Evolutionary conservation across 2,113 vertebrate species (phyloP).

Genomic region (Cyphomyrus plagiostoma): DNA sequence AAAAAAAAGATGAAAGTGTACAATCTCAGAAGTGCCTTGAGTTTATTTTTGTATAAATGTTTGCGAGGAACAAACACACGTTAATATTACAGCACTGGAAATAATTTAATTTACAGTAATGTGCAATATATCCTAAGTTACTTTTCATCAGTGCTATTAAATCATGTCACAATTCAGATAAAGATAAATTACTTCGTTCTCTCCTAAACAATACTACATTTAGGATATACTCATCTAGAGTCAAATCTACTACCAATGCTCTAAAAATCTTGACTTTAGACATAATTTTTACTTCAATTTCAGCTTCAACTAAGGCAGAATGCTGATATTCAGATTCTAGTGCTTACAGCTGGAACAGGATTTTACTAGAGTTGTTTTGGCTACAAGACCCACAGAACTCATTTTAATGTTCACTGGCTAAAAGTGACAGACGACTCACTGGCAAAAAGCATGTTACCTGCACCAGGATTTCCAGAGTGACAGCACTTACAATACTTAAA

Average conservation of each 20-base stretch:
- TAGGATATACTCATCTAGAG: background rate
- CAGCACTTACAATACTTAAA: background rate
- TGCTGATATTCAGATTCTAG: background rate
- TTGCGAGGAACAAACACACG: background rate
- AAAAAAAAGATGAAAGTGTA: background rate
- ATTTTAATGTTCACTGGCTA: background rate
- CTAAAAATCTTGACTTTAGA: background rate
- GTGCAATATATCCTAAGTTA: background rate
- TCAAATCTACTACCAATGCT: background rate
- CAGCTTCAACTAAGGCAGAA: background rate
- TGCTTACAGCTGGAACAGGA: background rate
- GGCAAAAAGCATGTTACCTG: background rate
- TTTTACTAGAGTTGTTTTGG: background rate
- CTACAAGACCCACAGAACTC: background rate
- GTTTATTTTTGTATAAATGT: background rate
- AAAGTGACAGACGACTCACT: background rate
- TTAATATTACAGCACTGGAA: background rate
- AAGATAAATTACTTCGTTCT: background rate
- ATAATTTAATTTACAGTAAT: background rate
- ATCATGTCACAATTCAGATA: background rate
- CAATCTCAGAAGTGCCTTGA: background rate
- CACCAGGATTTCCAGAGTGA: background rate
- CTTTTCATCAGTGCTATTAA: constrained; percentile 12
- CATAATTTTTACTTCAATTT: background rate
- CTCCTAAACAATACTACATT: background rate